phyloP scores from a whole-genome alignment of 1,140 invertebrate species.

The Microplitis demolitor region DNA sequence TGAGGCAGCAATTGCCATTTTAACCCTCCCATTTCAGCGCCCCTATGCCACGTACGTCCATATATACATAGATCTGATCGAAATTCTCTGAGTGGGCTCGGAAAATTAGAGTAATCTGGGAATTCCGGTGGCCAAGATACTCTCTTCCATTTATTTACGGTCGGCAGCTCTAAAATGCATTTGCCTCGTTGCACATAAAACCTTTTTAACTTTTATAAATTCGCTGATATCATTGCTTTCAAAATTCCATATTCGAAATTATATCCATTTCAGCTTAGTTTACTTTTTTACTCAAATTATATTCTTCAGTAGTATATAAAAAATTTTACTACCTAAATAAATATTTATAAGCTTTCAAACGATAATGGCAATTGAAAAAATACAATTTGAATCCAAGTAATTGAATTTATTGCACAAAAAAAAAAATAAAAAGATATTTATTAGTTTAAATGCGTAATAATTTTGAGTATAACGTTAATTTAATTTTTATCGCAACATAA shows the following conservation, averaged over 20 bases:
- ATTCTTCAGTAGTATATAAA: no score
- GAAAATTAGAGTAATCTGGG: slow-evolving; percentile 36
- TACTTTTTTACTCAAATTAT: no score
- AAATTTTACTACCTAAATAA: no score
- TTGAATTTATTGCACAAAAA: no score
- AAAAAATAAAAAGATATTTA: no score
- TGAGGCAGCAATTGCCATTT: slow-evolving; percentile 26
- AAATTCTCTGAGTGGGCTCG: slow-evolving; percentile 10
- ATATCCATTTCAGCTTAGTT: no score
- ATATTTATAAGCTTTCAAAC: no score
- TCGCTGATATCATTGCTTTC: not conserved
- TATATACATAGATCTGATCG: slow-evolving; percentile 14
- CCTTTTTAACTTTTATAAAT: slow-evolving; percentile 2
- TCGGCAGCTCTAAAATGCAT: slow-evolving; percentile 3
- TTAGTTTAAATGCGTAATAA: no score
- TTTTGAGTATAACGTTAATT: no score
- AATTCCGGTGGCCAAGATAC: slow-evolving; percentile 22
- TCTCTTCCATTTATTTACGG: not conserved
- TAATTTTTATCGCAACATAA: no score
- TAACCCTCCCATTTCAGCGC: not conserved
- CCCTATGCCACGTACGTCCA: not conserved
- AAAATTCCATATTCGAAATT: not conserved
- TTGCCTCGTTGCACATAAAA: not conserved
- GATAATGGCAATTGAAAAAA: no score
- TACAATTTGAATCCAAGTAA: no score